A percentile compares a stretch with the other conserved stretches of the same genome.
phyloP scores from a whole-genome alignment of 1,140 invertebrate genomes.

The Kradibia gibbosae region DNA sequence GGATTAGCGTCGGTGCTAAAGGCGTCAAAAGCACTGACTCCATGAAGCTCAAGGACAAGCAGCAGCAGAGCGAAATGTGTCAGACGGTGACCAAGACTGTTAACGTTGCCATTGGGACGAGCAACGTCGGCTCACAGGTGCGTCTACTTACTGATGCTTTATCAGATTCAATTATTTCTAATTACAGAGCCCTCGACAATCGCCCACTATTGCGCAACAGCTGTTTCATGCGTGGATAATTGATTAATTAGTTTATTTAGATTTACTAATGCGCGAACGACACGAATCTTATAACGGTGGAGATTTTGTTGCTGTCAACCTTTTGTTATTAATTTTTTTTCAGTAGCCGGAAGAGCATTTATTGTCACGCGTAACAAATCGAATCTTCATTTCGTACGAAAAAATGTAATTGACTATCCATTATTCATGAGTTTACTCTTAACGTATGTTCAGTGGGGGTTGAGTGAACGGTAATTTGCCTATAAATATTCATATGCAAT shows the following conservation, averaged over 20 bases:
- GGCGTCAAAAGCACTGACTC: constrained; percentile 60
- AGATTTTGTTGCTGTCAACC: too few relatives aligned
- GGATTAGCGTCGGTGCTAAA: constrained; percentile 46
- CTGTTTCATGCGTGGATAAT: too few relatives aligned
- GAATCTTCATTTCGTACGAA: neutral
- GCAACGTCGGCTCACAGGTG: constrained; percentile 74
- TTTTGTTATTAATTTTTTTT: too few relatives aligned
- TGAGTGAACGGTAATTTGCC: neutral
- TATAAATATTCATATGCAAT: constrained; percentile 11
- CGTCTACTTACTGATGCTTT: neutral
- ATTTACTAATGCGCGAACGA: neutral
- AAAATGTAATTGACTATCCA: neutral
- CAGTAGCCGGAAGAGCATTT: neutral
- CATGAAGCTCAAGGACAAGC: constrained; percentile 67
- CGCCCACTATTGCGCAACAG: neutral
- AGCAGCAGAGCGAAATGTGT: constrained; percentile 68
- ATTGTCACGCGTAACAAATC: neutral
- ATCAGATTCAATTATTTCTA: neutral
- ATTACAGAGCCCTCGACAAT: neutral
- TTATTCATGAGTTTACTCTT: neutral
- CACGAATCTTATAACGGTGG: too few relatives aligned
- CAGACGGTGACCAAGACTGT: constrained; percentile 69
- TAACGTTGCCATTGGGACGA: constrained; percentile 74
- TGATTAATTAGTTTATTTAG: too few relatives aligned
- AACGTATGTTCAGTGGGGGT: neutral